Percentiles rank a stretch among this genome's conserved stretches.
These are phyloP conservation scores for Chionomys nivalis DNA, from an alignment of 2,113 vertebrate genomes.

Conservation along the genomic window DNA sequence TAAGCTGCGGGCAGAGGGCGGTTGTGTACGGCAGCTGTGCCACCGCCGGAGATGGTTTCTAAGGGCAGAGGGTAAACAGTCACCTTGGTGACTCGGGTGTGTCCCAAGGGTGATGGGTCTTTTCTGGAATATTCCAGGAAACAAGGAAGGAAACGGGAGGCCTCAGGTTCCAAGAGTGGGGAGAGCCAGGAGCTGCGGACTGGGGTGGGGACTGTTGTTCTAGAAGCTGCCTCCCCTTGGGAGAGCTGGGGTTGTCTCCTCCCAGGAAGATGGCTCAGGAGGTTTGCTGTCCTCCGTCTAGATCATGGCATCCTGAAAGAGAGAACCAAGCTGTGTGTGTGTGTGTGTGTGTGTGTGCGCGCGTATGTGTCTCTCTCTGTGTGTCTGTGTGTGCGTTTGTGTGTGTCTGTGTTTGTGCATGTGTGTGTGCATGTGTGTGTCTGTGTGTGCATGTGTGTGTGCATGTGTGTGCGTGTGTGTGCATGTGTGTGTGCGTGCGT, in stretches of 20 bases:
- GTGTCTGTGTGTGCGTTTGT: not conserved
- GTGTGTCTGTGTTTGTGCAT: not conserved
- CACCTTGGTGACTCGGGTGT: slow-evolving; percentile 61
- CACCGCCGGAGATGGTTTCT: slow-evolving; percentile 67
- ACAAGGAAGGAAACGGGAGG: slow-evolving; percentile 45
- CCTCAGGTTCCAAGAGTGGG: not conserved
- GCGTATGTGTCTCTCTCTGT: too few relatives aligned
- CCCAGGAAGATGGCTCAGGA: not conserved
- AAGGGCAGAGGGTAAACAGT: slow-evolving; percentile 77
- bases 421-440: too few relatives aligned
- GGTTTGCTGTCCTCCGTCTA: not conserved
- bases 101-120: slow-evolving; percentile 52
- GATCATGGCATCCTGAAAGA: not conserved
- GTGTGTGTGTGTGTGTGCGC: not conserved
- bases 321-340: not conserved
- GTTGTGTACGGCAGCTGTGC: slow-evolving; percentile 46
- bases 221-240: not conserved
- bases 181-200: not conserved
- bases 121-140: slow-evolving; percentile 66
- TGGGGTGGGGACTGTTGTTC: not conserved
- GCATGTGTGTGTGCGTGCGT: rapidly evolving
- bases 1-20: slow-evolving; percentile 66
- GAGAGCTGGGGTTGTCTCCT: not conserved
- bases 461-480: not conserved
- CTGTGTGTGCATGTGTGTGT: rapidly evolving